Percentiles rank a stretch among this genome's conserved stretches.
Conservation (phyloP, 2,113 vertebrate species). For the Pelobates fuscus region DNA sequence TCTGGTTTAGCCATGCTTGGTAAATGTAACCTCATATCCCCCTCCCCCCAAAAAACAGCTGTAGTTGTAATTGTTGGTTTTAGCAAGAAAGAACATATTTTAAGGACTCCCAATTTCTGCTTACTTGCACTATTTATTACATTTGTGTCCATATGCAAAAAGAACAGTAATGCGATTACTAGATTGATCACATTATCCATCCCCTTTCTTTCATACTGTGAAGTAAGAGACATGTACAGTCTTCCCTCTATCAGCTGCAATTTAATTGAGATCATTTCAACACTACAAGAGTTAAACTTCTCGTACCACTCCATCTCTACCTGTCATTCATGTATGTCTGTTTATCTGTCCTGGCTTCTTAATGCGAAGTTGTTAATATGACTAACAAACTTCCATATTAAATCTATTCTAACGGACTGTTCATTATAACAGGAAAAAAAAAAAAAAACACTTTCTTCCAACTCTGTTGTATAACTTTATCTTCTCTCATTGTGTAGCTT, state of each 20-base stretch:
- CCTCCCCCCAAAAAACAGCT: too few species aligned
- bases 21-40: background rate
- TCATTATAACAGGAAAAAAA: background rate
- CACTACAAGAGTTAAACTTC: constrained; percentile 10
- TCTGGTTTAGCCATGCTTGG: background rate
- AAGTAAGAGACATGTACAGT: background rate
- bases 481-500: constrained; percentile 67
- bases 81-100: background rate
- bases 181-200: too few species aligned
- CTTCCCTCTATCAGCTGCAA: background rate
- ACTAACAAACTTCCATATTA: background rate
- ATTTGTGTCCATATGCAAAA: background rate
- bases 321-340: constrained; percentile 64
- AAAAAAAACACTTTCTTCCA: background rate
- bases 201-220: background rate
- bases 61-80: too few species aligned
- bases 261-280: constrained; percentile 9
- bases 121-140: constrained; percentile 4
- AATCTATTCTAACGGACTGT: background rate
- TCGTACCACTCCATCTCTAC: constrained; percentile 69
- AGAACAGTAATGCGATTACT: background rate
- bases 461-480: constrained; percentile 50
- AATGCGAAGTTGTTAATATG: background rate
- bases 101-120: background rate
- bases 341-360: constrained; percentile 6